Evolutionary conservation across 2,888 invertebrate genomes (phyloP).

Genomic region (Drosophila falleni): DNA sequence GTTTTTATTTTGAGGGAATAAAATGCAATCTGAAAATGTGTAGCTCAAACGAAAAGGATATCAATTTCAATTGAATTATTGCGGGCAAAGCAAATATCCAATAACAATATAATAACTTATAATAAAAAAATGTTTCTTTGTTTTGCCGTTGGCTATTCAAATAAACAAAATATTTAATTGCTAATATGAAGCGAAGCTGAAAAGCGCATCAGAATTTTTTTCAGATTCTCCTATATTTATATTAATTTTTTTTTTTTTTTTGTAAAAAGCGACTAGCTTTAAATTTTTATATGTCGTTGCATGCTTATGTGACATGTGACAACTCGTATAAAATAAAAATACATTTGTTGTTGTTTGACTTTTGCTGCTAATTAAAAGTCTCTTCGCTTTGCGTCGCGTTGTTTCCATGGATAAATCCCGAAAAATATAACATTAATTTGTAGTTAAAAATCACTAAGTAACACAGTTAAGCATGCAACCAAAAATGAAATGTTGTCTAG

Average conservation of each 20-base stretch:
- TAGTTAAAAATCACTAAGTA: conserved; percentile 52
- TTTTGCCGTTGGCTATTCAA: conserved; percentile 7
- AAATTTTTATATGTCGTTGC: conserved; percentile 13
- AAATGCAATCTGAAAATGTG: conserved; percentile 32
- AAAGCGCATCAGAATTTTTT: background rate
- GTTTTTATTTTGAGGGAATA: conserved; percentile 36
- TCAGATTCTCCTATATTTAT: background rate
- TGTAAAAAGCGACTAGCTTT: conserved; percentile 39
- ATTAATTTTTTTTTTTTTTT: background rate
- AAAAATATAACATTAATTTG: conserved; percentile 29
- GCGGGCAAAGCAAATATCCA: background rate
- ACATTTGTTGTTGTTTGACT: conserved; percentile 4
- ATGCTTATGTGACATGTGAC: conserved; percentile 25
- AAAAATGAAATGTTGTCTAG: conserved; percentile 55
- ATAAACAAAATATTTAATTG: conserved; percentile 3
- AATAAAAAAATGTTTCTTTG: background rate
- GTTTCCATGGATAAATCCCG: conserved; percentile 40
- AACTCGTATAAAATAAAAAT: conserved; percentile 6
- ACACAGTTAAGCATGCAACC: conserved; percentile 52
- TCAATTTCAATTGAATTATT: conserved; percentile 13
- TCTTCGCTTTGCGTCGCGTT: conserved; percentile 1
- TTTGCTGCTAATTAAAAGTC: conserved; percentile 46
- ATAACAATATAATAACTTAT: conserved; percentile 14
- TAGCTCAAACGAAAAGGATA: conserved; percentile 4
- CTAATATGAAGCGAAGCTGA: conserved; percentile 10